phyloP scores from a whole-genome alignment of 2,797 vertebrate genomes.

The Acestrorhynchus altus region DNA sequence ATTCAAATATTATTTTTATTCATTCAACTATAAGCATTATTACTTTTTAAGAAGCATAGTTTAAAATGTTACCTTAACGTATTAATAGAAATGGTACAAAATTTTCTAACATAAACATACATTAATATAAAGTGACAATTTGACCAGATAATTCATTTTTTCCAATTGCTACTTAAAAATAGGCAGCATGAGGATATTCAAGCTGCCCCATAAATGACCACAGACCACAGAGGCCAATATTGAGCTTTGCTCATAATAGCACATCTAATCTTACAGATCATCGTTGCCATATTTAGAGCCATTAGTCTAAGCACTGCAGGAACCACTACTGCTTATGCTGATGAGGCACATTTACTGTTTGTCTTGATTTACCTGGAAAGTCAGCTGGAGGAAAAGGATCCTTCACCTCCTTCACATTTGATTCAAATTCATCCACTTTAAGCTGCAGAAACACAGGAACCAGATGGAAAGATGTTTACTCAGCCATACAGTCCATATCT shows the following conservation, averaged over 20 bases:
- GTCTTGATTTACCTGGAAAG: conserved; percentile 87
- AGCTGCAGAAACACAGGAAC: conserved; percentile 75
- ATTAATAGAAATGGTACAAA: too few relatives aligned
- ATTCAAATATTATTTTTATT: too few relatives aligned
- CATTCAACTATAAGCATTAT: too few relatives aligned
- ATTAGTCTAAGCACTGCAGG: background rate
- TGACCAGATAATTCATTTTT: too few relatives aligned
- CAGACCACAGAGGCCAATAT: conserved; percentile 62
- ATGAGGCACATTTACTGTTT: background rate
- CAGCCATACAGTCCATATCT: background rate
- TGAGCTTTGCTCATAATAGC: conserved; percentile 67
- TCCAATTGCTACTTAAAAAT: background rate
- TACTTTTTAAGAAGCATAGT: too few relatives aligned
- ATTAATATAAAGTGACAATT: too few relatives aligned
- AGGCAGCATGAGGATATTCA: conserved; percentile 43
- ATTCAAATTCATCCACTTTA: conserved; percentile 97
- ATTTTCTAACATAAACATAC: too few relatives aligned
- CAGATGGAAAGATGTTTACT: background rate
- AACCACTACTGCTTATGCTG: background rate
- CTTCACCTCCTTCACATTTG: conserved; percentile 97
- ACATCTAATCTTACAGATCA: conserved; percentile 36
- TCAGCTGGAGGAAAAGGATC: conserved; percentile 97
- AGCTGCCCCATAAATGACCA: conserved; percentile 60
- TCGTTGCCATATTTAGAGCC: conserved; percentile 27
- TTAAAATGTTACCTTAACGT: too few relatives aligned